Evolutionary conservation across 2,888 invertebrate species (phyloP), one percentile per base, ranked within the genome.

Genomic region (Allygus modestus): DNA sequence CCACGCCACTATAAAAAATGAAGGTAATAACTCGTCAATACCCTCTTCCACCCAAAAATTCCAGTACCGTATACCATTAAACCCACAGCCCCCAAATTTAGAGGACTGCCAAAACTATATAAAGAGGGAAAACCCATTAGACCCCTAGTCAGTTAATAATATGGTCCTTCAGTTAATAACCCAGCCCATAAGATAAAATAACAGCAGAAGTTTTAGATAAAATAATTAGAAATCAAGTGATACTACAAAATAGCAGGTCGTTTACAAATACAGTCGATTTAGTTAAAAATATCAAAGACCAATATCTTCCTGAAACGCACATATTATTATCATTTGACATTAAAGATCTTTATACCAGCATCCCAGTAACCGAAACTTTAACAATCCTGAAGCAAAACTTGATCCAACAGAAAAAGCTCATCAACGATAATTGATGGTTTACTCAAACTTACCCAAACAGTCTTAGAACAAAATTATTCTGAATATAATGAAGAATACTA

Each of bases 391-490:
- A 61, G 20, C 12, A 81, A n/a, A 58, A 81, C 20, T 26, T 81
- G 9, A 20, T 46, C 0, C 20, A 54, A n/a, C 58, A 81, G 17
- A 28, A 23, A 1, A 9, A 23, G 20, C 20, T 81, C n/a, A 26
- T n/a, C 23, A n/a, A n/a, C 7, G 15, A 12, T 23, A 17, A 81
- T 81, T 54, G 5, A 58, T 31, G 61, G 58, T 28, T 23, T 81
- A 28, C 20, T 81, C 5, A 33, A 26, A 37, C 33, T 81, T 23
- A 81, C 41, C 20, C 17, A 31, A 26, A 81, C 31, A 33, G 41
- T 58, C 0, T 46, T 81, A 7, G 46, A 81, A 33, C 61, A 81
- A 12, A 81, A 81, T 20, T 81, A 81, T 46, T 81, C 58, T 28
- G 20, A 31, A 15, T 31, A 31, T n/a, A 31, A 81, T 12, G 20